Evolutionary conservation across 2,888 invertebrate genomes (phyloP), one percentile per base, ranked within the genome.

Genomic region (Blastobasis adustella): DNA sequence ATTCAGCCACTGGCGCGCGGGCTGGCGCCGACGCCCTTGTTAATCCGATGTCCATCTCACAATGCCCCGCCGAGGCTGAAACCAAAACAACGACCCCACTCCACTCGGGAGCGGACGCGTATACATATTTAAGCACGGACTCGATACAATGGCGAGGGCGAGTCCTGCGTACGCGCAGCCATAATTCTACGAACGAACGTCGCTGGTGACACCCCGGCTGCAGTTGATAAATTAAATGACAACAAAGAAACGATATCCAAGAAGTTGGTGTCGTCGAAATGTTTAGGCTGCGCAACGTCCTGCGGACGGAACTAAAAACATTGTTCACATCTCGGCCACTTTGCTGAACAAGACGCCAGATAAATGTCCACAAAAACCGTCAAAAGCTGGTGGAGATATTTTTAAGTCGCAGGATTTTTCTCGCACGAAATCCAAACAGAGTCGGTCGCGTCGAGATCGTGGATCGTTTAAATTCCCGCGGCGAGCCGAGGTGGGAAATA

Each of bases 41-140:
- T 84, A 83, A 86, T 82, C 82, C 82, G 63, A 61, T 74, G 77
- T 76, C 77, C 81, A 79, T 80, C 82, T 80, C 76, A 75, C 76
- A 73, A 76, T 69, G 67, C 67, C 61, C 57, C 60, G 61, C 71
- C 66, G 23, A 23, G 23, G 23, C 23, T 3, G 23, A 75, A 78
- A 79, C 76, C 61, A 76, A 78, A 79, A 77, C 68, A 55, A 58
- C 53, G 54, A 62, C 62, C 59, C 58, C 46, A 54, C 54, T 61
- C 54, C 51, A 61, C 69, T 71, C 60, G 68, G 69, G 60, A 76
- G 71, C 61, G 72, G 72, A 74, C 65, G 60, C 63, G 69, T 64
- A 61, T 71, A 67, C 71, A 74, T 63, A 64, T 68, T 68, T 68
- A 67, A 70, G 61, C 53, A 62, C 69, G 69, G 67, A 65, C 68